A percentile compares a stretch with the other conserved stretches of the same genome.
These are phyloP conservation scores for Hylia prasina DNA, from an alignment of 2,113 vertebrate genomes.

Conservation along the genomic window DNA sequence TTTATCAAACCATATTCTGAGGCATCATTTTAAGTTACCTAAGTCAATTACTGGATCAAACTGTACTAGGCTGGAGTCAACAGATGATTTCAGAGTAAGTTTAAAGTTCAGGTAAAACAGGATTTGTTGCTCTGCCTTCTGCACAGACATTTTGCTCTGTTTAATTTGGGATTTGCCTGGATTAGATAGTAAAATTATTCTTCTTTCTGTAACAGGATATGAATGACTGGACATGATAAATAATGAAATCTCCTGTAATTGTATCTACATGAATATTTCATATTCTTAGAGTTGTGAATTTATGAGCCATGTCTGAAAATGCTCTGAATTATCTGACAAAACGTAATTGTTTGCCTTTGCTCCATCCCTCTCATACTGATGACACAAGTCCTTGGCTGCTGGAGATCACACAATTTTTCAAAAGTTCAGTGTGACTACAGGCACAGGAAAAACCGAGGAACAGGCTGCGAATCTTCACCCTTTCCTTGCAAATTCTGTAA, in stretches of 20 bases:
- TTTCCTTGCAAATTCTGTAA: background rate
- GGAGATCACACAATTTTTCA: background rate
- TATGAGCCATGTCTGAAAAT: background rate
- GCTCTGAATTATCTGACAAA: background rate
- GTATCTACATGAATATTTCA: slow-evolving; percentile 31
- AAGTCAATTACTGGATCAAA: background rate
- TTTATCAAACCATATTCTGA: background rate
- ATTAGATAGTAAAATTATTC: background rate
- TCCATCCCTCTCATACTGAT: background rate
- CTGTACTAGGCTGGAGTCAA: background rate
- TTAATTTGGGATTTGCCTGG: background rate
- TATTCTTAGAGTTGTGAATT: background rate
- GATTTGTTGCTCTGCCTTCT: background rate
- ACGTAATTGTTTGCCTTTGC: background rate
- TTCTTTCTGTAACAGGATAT: background rate
- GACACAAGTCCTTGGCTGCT: background rate
- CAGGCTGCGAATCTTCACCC: background rate
- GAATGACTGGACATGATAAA: slow-evolving; percentile 3
- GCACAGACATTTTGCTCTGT: background rate
- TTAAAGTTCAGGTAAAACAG: background rate
- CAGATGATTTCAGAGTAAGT: background rate
- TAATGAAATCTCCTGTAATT: background rate
- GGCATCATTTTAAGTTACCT: background rate
- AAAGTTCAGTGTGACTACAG: background rate
- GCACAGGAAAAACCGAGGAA: background rate